A percentile compares a stretch with the other conserved stretches of the same genome.
Conservation (phyloP, 2,888 invertebrate genomes). For the Meiosimyza decipiens region DNA sequence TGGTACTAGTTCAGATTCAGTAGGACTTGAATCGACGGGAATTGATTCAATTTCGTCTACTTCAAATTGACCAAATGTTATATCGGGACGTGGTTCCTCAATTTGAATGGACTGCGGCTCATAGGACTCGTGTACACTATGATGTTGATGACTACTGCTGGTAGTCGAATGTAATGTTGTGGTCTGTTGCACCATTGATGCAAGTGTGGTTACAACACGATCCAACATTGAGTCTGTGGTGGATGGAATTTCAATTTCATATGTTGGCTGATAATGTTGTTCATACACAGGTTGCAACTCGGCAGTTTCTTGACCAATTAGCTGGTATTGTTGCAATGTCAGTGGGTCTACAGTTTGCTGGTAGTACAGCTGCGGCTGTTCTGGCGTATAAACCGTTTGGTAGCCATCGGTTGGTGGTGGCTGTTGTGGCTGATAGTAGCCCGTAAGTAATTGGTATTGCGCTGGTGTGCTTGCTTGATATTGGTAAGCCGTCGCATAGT, state of each 20-base stretch:
- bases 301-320: slow-evolving; percentile 29
- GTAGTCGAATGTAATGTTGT: slow-evolving; percentile 44
- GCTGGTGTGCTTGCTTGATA: slow-evolving; percentile 55
- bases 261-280: slow-evolving; percentile 42
- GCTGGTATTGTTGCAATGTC: slow-evolving; percentile 40
- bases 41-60: slow-evolving; percentile 61
- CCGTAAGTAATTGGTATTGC: slow-evolving; percentile 58
- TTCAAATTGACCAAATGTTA: slow-evolving; percentile 64
- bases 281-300: slow-evolving; percentile 38
- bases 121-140: slow-evolving; percentile 35
- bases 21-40: slow-evolving; percentile 45
- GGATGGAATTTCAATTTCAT: slow-evolving; percentile 39
- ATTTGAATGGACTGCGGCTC: slow-evolving; percentile 56
- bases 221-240: slow-evolving; percentile 51
- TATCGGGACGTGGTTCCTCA: slow-evolving; percentile 58
- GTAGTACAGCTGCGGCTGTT: slow-evolving; percentile 54
- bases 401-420: slow-evolving; percentile 52
- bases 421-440: slow-evolving; percentile 55
- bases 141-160: slow-evolving; percentile 37
- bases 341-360: slow-evolving; percentile 43
- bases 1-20: slow-evolving; percentile 7
- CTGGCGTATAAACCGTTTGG: slow-evolving; percentile 51
- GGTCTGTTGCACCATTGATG: slow-evolving; percentile 54
- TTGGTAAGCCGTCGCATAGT: slow-evolving; percentile 47
- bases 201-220: slow-evolving; percentile 53